phyloP scores from a whole-genome alignment of 2,113 vertebrate species.

The Apodemus speciosus region DNA sequence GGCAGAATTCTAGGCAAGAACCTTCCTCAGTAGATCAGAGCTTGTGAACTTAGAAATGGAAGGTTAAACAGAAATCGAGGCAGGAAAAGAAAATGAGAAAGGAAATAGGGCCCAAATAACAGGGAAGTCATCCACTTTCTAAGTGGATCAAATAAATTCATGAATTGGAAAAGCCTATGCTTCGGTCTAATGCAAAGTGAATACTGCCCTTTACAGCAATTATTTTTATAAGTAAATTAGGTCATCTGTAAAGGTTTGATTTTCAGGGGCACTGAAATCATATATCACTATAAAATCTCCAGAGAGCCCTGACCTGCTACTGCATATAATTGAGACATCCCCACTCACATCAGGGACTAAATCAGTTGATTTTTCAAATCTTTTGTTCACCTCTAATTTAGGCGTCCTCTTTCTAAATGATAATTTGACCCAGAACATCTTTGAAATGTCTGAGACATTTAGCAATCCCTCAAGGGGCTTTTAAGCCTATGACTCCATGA shows the following conservation, averaged over 20 bases:
- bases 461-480: conserved; percentile 62
- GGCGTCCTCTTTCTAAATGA: conserved; percentile 75
- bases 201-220: conserved; percentile 65
- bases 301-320: conserved; percentile 73
- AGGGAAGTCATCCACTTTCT: neutral
- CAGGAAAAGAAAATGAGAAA: neutral
- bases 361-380: conserved; percentile 74
- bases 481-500: conserved; percentile 61
- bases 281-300: conserved; percentile 67
- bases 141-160: conserved; percentile 51
- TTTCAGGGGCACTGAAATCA: conserved; percentile 53
- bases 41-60: conserved; percentile 7
- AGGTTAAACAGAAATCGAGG: neutral
- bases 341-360: conserved; percentile 67
- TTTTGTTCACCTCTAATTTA: conserved; percentile 76
- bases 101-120: neutral
- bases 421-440: conserved; percentile 79
- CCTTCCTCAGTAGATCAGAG: neutral
- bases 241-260: conserved; percentile 69
- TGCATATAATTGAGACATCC: conserved; percentile 72
- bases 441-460: conserved; percentile 74
- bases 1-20: neutral
- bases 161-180: conserved; percentile 53
- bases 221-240: conserved; percentile 79
- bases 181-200: conserved; percentile 46